phyloP scores from a whole-genome alignment of 2,113 vertebrate genomes.

The Carollia perspicillata region DNA sequence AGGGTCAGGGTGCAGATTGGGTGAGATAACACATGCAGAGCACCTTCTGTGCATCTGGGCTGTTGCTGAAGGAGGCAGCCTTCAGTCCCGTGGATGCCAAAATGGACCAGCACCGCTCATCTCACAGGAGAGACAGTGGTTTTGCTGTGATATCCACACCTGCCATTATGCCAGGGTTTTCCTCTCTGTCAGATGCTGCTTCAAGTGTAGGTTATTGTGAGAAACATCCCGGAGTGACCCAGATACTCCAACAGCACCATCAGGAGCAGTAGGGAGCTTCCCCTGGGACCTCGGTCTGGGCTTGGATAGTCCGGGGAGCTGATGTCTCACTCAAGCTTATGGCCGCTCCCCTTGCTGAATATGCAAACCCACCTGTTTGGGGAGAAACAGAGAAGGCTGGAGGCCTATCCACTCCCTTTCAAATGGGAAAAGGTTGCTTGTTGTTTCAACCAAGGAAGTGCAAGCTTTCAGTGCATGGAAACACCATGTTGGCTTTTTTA shows the following conservation, averaged over 20 bases:
- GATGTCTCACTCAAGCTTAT: not conserved
- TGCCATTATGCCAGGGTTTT: not conserved
- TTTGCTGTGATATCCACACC: accelerated
- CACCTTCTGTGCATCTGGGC: not conserved
- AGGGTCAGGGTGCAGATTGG: not conserved
- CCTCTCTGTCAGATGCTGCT: not conserved
- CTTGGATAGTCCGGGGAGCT: not conserved
- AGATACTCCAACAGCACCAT: accelerated
- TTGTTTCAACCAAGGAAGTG: not conserved
- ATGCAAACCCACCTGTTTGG: slow-evolving; percentile 5
- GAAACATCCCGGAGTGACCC: accelerated
- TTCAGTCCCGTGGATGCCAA: not conserved
- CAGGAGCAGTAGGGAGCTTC: accelerated
- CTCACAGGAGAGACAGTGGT: not conserved
- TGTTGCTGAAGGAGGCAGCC: not conserved
- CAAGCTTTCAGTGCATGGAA: not conserved
- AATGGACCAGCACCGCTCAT: not conserved
- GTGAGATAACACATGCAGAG: not conserved
- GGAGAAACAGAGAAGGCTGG: not conserved
- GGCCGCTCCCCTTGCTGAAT: not conserved
- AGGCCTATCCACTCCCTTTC: not conserved
- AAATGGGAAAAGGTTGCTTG: not conserved
- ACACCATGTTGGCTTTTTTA: not conserved
- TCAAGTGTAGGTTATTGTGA: not conserved
- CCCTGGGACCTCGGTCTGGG: not conserved